Evolutionary conservation across 2,888 invertebrate genomes (phyloP).

Genomic region (Phymatocera aterrima): DNA sequence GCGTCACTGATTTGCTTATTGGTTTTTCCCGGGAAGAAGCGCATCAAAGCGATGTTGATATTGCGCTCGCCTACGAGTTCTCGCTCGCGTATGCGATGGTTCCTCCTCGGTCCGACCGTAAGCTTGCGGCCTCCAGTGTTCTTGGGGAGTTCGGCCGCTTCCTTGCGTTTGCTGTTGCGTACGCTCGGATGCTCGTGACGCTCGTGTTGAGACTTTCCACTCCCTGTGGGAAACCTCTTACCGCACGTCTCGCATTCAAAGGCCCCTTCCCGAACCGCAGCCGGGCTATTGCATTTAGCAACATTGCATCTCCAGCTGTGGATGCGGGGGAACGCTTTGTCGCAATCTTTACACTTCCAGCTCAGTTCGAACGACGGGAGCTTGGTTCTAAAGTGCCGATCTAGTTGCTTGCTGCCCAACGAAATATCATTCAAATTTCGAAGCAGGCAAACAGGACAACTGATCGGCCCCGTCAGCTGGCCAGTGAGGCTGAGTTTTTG

Average conservation of each 20-base stretch:
- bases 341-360: not conserved
- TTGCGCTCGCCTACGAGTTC: not conserved
- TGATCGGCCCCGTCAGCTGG: not conserved
- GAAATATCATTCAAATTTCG: not conserved
- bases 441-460: not conserved
- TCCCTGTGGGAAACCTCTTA: not conserved
- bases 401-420: not conserved
- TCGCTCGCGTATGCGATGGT: not conserved
- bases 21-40: conserved; percentile 13
- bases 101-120: not conserved
- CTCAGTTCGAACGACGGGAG: not conserved
- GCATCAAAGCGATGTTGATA: not conserved
- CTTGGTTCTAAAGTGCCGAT: not conserved
- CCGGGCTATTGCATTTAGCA: not conserved
- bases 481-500: not conserved
- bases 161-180: conserved; percentile 31
- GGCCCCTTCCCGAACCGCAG: no score
- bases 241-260: conserved; percentile 30
- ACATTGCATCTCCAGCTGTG: not conserved
- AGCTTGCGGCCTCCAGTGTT: not conserved
- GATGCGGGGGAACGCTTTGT: not conserved
- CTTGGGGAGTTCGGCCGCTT: not conserved
- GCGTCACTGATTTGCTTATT: conserved; percentile 46
- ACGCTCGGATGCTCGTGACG: conserved; percentile 36
- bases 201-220: conserved; percentile 49